A percentile compares a stretch with the other conserved stretches of the same genome.
These are phyloP conservation scores for Stictocephala bisonia DNA, from an alignment of 2,888 invertebrate genomes.

Conservation along the genomic window DNA sequence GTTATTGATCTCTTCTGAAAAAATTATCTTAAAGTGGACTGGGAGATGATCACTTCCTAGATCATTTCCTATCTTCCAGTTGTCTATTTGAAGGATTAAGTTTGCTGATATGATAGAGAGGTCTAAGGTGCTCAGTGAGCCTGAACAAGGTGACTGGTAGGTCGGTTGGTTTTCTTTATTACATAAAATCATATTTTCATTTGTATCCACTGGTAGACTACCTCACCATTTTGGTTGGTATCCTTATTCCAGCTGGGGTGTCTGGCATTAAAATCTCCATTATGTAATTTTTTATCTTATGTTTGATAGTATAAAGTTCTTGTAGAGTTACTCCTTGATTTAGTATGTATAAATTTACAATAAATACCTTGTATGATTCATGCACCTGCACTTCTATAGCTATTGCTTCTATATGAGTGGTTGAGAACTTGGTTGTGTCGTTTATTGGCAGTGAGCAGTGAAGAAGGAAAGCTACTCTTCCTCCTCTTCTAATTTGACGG, in stretches of 20 bases:
- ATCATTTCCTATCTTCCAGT: conserved; percentile 4
- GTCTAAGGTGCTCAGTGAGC: conserved; percentile 18
- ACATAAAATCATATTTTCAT: conserved; percentile 30
- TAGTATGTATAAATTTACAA: not conserved
- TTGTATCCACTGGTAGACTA: conserved; percentile 21
- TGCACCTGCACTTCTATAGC: not conserved
- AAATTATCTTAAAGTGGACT: not conserved
- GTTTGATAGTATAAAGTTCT: conserved; percentile 17
- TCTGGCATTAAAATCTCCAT: conserved; percentile 18
- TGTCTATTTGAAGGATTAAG: not conserved
- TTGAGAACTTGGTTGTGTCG: not conserved
- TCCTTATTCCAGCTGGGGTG: conserved; percentile 4
- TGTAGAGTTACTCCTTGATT: conserved; percentile 8
- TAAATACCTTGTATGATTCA: not conserved
- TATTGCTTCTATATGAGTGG: not conserved
- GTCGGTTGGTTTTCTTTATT: conserved; percentile 3
- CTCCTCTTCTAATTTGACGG: conserved; percentile 18
- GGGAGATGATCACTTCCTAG: too few relatives aligned
- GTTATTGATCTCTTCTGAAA: not conserved
- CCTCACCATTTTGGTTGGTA: conserved; percentile 9
- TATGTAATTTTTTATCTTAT: not conserved
- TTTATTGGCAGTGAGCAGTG: not conserved
- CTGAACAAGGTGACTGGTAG: conserved; percentile 29
- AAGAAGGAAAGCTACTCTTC: conserved; percentile 14
- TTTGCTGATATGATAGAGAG: not conserved